phyloP scores from a whole-genome alignment of 2,888 invertebrate species.

The Antheraea yamamai region DNA sequence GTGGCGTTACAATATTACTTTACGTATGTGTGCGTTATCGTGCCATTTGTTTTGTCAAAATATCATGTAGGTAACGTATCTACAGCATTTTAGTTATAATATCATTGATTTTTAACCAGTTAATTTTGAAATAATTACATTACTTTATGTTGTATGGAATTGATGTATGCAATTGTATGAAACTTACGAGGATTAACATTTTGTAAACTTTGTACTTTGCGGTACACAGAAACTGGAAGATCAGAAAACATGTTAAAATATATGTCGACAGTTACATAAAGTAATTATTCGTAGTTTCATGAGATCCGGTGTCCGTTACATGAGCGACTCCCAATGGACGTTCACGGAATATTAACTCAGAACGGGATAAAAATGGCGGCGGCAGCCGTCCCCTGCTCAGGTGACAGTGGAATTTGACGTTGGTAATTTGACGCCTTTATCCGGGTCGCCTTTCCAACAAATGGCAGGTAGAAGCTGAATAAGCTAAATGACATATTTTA shows the following conservation, averaged over 20 bases:
- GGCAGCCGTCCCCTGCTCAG: conserved; percentile 61
- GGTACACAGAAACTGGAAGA: neutral
- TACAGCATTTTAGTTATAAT: no score
- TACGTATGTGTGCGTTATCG: no score
- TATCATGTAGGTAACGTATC: no score
- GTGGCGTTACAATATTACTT: no score
- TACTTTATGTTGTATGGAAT: neutral
- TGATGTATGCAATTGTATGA: neutral
- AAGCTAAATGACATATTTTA: conserved; percentile 55
- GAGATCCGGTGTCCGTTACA: conserved; percentile 65
- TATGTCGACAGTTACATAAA: conserved; percentile 38
- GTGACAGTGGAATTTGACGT: conserved; percentile 73
- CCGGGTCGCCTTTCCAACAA: conserved; percentile 67
- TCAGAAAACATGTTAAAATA: conserved; percentile 24
- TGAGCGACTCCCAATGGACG: conserved; percentile 63
- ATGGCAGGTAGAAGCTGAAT: conserved; percentile 55
- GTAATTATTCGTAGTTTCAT: conserved; percentile 60
- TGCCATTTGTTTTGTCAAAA: no score
- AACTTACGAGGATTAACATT: neutral
- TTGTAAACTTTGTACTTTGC: neutral
- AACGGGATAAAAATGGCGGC: conserved; percentile 74
- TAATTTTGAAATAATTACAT: neutral
- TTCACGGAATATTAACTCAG: conserved; percentile 73
- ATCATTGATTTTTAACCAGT: no score
- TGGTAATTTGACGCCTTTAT: conserved; percentile 76